Conservation (phyloP, 2,888 invertebrate species). For the Alloscopus bannaensis region DNA sequence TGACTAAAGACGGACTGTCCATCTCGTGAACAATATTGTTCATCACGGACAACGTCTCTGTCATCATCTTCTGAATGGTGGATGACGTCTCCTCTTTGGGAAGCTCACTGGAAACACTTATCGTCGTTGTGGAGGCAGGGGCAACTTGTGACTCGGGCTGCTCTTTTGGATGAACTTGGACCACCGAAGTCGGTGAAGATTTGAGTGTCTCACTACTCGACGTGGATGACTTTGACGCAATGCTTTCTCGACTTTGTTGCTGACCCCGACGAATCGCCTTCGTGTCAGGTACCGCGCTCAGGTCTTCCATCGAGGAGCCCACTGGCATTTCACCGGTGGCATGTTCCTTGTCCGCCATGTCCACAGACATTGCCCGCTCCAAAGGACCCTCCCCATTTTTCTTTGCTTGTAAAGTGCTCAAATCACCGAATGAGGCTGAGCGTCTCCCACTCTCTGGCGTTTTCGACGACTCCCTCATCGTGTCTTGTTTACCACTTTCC, state of each 20-base stretch:
- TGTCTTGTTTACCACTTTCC: neutral
- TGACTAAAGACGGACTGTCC: conserved; percentile 61
- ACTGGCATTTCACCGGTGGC: conserved; percentile 78
- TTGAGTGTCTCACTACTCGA: conserved; percentile 70
- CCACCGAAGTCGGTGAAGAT: conserved; percentile 67
- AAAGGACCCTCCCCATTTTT: conserved; percentile 72
- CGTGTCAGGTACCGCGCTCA: conserved; percentile 80
- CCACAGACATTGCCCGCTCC: conserved; percentile 88
- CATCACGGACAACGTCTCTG: conserved; percentile 70
- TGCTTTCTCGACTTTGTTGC: conserved; percentile 36
- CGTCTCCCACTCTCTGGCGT: conserved; percentile 80
- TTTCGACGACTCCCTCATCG: conserved; percentile 57
- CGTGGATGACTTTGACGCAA: conserved; percentile 64
- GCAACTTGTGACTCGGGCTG: conserved; percentile 13
- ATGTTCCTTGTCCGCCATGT: conserved; percentile 80
- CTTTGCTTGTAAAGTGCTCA: conserved; percentile 80
- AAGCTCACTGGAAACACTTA: conserved; percentile 15
- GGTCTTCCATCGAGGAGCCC: conserved; percentile 75
- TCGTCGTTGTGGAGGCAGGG: conserved; percentile 33
- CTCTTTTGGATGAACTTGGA: conserved; percentile 67
- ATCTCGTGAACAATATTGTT: conserved; percentile 68
- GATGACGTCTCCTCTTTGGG: conserved; percentile 29
- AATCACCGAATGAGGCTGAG: conserved; percentile 87
- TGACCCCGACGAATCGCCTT: conserved; percentile 46
- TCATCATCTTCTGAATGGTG: conserved; percentile 68